Base-by-base conservation (phyloP, 2,113 vertebrate genomes). In the Cricetomys ansorgei region DNA sequence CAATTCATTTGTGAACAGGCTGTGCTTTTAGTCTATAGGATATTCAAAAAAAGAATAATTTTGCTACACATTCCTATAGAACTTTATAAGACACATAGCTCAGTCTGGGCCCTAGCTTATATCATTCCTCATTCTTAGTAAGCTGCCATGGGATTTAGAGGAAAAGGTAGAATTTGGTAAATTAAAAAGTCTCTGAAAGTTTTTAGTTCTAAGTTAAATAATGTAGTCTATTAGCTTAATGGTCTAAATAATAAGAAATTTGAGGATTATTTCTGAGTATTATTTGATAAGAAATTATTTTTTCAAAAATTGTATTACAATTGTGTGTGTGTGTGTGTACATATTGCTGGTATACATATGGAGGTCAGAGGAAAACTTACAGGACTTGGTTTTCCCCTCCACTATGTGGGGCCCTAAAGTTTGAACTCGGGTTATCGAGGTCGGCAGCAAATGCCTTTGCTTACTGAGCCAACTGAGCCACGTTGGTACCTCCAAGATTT, bases 1-100 rank as follows among this genome's bases (percentile, higher is more conserved):
- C 48, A 96, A 96, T 97, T 98, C 94, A 50, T 97, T 97, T 96
- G 29, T 88, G 80, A 91, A 96, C 27, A 62, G 79, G 64, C 76
- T 95, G 88, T 45, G 43, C 34, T 93, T 84, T 91, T 83, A 13
- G 4, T 45, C 15, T 97, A 45, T 48, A 88, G 34, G 27, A 57
- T 57, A 23, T 34, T 85, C 17, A 95, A 17, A n/a, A 81, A 77
- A 93, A 73, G 21, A 94, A 48, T 57, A 62, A 72, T 92, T 88
- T 92, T 91, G 8, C 53, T 84, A 4, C 19, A 85, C 62, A 70
- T 19, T 73, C 91, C 45, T 92, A 5, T 37, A 79, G 45, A 69
- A 80, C 34, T 91, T 53, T 75, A 55, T 75, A 69, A 37, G n/a
- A 50, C 72, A 6, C 10, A 23, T 11, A 87, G 16, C 6, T 76